phyloP scores from a whole-genome alignment of 2,888 invertebrate species.

The Argynnis bischoffii region DNA sequence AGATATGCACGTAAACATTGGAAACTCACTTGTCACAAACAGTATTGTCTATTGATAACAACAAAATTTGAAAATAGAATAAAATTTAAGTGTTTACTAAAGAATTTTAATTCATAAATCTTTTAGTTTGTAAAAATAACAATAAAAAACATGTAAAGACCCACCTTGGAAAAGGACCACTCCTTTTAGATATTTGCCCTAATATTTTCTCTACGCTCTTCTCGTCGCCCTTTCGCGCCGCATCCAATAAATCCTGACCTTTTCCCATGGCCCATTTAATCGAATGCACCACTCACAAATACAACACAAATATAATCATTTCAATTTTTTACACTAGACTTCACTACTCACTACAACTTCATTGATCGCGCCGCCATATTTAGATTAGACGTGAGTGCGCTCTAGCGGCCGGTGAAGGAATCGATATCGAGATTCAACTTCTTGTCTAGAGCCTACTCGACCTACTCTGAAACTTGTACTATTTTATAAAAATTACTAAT shows the following conservation, averaged over 20 bases:
- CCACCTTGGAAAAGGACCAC: conserved; percentile 96
- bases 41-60: conserved; percentile 41
- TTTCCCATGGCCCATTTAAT: conserved; percentile 91
- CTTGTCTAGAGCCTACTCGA: conserved; percentile 28
- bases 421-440: conserved; percentile 55
- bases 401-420: conserved; percentile 71
- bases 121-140: conserved; percentile 13
- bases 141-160: conserved; percentile 65
- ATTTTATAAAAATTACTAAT: neutral
- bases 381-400: conserved; percentile 76
- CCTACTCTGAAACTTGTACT: conserved; percentile 25
- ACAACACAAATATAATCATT: conserved; percentile 74
- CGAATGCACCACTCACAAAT: conserved; percentile 71
- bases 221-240: conserved; percentile 95
- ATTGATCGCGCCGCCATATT: conserved; percentile 91
- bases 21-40: conserved; percentile 47
- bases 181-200: conserved; percentile 93
- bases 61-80: neutral
- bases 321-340: conserved; percentile 78
- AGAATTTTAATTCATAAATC: conserved; percentile 12
- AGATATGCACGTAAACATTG: conserved; percentile 63
- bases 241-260: conserved; percentile 97
- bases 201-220: conserved; percentile 95
- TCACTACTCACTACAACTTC: conserved; percentile 83
- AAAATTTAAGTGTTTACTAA: neutral